Evolutionary conservation across 2,888 invertebrate species (phyloP).

Genomic region (Mimas tiliae): DNA sequence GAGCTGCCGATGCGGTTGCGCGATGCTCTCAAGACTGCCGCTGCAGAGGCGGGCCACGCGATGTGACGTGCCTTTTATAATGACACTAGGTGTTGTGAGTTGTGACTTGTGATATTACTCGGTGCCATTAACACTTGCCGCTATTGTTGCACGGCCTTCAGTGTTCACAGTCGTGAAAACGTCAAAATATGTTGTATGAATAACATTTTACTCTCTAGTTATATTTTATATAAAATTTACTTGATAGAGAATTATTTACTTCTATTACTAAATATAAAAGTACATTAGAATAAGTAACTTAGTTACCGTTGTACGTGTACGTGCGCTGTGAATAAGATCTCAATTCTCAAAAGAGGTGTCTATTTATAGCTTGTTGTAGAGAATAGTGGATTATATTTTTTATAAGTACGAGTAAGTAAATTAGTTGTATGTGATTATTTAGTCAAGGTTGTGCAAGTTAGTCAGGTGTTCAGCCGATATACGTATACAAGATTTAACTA

Average conservation of each 20-base stretch:
- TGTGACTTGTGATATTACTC: conserved; percentile 55
- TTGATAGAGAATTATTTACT: conserved; percentile 42
- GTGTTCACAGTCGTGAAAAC: conserved; percentile 2
- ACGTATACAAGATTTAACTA: conserved; percentile 8
- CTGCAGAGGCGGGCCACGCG: conserved; percentile 57
- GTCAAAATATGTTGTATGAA: neutral
- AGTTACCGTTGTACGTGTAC: conserved; percentile 37
- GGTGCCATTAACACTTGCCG: conserved; percentile 56
- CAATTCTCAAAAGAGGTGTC: conserved; percentile 52
- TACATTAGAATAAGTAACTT: conserved; percentile 30
- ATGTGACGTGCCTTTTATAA: conserved; percentile 45
- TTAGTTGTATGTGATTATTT: conserved; percentile 24
- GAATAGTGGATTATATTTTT: conserved; percentile 26
- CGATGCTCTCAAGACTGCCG: conserved; percentile 63
- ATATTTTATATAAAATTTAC: conserved; percentile 35
- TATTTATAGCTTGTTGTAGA: conserved; percentile 29
- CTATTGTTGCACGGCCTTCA: conserved; percentile 35
- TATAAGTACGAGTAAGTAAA: conserved; percentile 12
- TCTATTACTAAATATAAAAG: conserved; percentile 42
- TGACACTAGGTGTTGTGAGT: no score
- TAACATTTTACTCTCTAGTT: conserved; percentile 19
- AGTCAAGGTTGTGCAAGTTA: conserved; percentile 36
- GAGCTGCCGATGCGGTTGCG: conserved; percentile 65
- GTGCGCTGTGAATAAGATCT: conserved; percentile 79
- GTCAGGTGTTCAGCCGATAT: conserved; percentile 17